Base-by-base conservation (phyloP, 1,140 invertebrate species). In the Hylaeus anthracinus region DNA sequence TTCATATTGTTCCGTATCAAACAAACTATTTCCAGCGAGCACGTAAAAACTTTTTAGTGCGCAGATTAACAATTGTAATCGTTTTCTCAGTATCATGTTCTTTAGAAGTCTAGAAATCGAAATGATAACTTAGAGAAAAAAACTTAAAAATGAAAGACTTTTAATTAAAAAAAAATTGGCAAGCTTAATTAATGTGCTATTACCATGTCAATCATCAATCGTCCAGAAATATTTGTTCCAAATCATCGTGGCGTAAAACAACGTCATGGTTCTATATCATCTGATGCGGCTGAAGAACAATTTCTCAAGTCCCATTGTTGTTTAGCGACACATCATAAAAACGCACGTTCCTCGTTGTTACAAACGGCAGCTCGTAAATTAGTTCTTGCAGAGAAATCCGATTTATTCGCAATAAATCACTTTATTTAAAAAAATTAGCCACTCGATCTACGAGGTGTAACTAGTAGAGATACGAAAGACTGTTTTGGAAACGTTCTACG, bases 71-170 rank as follows among this genome's bases (percentile, higher is more conserved):
- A 84, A 61, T 61, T 72, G 82, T 53, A 88, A 66, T 53, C 69
- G 61, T 80, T 85, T 89, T 39, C 79, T 84, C 43, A 69, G 63
- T 8, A 87, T 87, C 89, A 77, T 90, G 45, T 58, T 64, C 56
- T n/a, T n/a, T 41, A 8, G 14, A 39, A 61, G 39, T 45, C 63
- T 65, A 14, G n/a, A 65, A 65, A 64, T 15, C 41, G 10, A 61
- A 61, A 39, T 8, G 26, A 61, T 26, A 26, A 26, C 26, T 26
- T 26, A 26, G 26, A 26, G 26, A 26, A 26, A 45, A 45, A 45
- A 5, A 5, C 43, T 45, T 3, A 2, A 56, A 45, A 72, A 67
- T 56, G 48, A 15, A 12, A 66, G 9, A 5, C 5, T 45, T 43
- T n/a, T 26, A 3, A 10, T 15, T 39, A 12, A 2, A 14, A 67